Percentiles rank a stretch among this genome's conserved stretches.
Evolutionary conservation across 2,113 vertebrate genomes (phyloP).

Genomic region (Microcebus ravelobensis): DNA sequence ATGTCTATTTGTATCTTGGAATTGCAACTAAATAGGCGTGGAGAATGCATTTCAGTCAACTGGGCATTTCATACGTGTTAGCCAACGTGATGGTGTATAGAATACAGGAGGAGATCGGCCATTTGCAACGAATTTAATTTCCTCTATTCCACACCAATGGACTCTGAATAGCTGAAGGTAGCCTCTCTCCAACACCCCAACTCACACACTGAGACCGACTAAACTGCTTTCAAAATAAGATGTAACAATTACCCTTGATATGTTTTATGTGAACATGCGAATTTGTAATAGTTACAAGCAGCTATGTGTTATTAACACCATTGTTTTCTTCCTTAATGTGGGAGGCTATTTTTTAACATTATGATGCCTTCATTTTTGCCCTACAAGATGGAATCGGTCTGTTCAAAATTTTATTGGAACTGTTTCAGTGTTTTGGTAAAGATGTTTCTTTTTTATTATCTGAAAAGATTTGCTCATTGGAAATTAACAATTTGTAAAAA

Average conservation of each 20-base stretch:
- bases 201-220: background rate
- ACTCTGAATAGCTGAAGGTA: background rate
- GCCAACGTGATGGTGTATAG: background rate
- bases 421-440: background rate
- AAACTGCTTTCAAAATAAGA: background rate
- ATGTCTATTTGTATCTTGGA: background rate
- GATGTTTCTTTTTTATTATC: background rate
- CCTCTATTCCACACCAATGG: background rate
- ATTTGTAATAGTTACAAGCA: background rate
- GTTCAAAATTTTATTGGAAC: background rate
- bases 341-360: background rate
- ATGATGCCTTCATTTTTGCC: background rate
- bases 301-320: background rate
- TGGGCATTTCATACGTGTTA: background rate
- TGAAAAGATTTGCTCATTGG: background rate
- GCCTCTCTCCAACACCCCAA: background rate
- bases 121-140: background rate
- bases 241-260: background rate
- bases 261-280: background rate
- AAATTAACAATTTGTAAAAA: background rate
- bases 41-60: background rate
- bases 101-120: background rate
- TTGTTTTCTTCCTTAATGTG: background rate
- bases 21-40: background rate
- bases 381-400: rapidly evolving